Conservation (phyloP, 2,888 invertebrate genomes). For the Aplocera efformata region DNA sequence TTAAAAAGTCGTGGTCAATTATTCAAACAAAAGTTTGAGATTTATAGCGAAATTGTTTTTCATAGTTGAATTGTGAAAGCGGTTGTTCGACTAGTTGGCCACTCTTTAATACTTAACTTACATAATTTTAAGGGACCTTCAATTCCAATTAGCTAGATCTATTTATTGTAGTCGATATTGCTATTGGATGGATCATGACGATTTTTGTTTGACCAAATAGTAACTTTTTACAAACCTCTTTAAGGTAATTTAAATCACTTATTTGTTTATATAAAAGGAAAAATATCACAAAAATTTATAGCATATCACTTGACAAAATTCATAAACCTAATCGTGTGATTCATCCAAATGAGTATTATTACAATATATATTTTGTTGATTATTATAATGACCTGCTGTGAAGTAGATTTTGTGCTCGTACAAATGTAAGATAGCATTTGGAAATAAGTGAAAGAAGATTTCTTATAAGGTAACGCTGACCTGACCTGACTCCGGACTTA, state of each 20-base stretch:
- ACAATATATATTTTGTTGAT: slow-evolving; percentile 75
- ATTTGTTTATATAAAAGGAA: slow-evolving; percentile 64
- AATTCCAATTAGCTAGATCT: slow-evolving; percentile 80
- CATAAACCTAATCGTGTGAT: slow-evolving; percentile 59
- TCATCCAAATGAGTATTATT: slow-evolving; percentile 63
- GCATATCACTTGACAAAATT: slow-evolving; percentile 68
- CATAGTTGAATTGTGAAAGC: slow-evolving; percentile 26
- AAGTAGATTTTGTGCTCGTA: slow-evolving; percentile 69
- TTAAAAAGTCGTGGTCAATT: slow-evolving; percentile 71
- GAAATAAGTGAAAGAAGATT: slow-evolving; percentile 77
- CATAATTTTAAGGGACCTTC: slow-evolving; percentile 80
- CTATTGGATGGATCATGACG: slow-evolving; percentile 65
- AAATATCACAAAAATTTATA: slow-evolving; percentile 73
- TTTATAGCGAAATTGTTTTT: slow-evolving; percentile 29
- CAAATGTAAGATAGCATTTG: slow-evolving; percentile 71
- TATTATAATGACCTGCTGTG: slow-evolving; percentile 69
- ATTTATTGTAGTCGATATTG: slow-evolving; percentile 75
- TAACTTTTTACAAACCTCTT: slow-evolving; percentile 72
- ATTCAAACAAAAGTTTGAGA: slow-evolving; percentile 43
- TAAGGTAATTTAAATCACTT: slow-evolving; percentile 62
- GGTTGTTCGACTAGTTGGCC: slow-evolving; percentile 62
- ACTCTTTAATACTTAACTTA: slow-evolving; percentile 66
- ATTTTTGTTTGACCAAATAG: slow-evolving; percentile 75
- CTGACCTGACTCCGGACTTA: slow-evolving; percentile 37
- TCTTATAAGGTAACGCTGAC: slow-evolving; percentile 59